Evolutionary conservation across 1,140 invertebrate genomes (phyloP).

Genomic region (Reticulitermes speratus): DNA sequence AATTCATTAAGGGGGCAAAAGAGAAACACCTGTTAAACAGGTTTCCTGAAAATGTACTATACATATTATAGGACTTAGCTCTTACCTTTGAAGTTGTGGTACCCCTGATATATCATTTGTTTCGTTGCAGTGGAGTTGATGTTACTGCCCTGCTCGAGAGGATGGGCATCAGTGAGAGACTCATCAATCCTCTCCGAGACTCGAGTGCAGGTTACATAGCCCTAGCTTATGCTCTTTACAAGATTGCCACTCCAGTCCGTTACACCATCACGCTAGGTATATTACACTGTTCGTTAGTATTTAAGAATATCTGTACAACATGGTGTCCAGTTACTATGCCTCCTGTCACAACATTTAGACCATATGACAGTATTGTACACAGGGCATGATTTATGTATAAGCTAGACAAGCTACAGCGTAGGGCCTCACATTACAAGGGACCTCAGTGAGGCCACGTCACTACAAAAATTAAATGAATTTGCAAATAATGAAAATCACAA

Average conservation of each 20-base stretch:
- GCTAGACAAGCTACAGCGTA: no score
- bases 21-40: no score
- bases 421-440: no score
- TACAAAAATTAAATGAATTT: no score
- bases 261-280: slow-evolving; percentile 88
- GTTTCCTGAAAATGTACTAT: no score
- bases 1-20: no score
- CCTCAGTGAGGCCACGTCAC: no score
- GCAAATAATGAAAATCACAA: no score
- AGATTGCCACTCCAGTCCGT: slow-evolving; percentile 83
- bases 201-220: slow-evolving; percentile 85
- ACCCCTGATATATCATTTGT: background rate
- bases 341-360: background rate
- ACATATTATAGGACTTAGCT: no score
- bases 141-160: slow-evolving; percentile 73
- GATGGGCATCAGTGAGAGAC: slow-evolving; percentile 70
- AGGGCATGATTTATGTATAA: no score
- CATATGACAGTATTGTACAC: background rate
- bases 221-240: slow-evolving; percentile 85
- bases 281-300: slow-evolving; percentile 35
- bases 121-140: slow-evolving; percentile 79
- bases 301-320: background rate
- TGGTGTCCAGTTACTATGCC: background rate
- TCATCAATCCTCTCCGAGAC: slow-evolving; percentile 70
- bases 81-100: no score